Percentiles rank a stretch among this genome's conserved stretches.
These are phyloP conservation scores for Tricholauxania praeusta DNA, from an alignment of 2,888 invertebrate genomes.

Conservation along the genomic window DNA sequence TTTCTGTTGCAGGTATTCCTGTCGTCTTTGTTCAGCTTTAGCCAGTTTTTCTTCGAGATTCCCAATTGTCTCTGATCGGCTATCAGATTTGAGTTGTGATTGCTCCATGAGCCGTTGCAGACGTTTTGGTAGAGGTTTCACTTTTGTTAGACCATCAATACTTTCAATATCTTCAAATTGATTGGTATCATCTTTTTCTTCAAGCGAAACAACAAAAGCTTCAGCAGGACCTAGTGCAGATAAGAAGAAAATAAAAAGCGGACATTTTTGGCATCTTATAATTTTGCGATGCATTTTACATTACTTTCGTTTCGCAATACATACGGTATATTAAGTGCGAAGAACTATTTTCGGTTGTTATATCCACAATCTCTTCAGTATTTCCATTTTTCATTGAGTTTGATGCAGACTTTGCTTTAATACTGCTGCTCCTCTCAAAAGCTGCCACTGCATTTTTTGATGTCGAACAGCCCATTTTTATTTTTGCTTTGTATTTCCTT, in stretches of 20 bases:
- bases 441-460: slow-evolving; percentile 20
- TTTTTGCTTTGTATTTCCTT: not conserved
- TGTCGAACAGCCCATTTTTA: slow-evolving; percentile 24
- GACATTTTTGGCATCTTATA: not conserved
- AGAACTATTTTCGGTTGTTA: too few species aligned
- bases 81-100: slow-evolving; percentile 68
- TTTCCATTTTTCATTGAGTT: not conserved
- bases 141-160: slow-evolving; percentile 55
- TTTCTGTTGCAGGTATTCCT: slow-evolving; percentile 67
- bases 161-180: too few species aligned
- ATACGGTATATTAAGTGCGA: too few species aligned
- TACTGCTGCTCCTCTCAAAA: slow-evolving; percentile 1
- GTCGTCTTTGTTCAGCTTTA: slow-evolving; percentile 78
- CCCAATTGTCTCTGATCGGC: slow-evolving; percentile 69
- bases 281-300: not conserved
- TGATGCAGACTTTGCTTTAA: slow-evolving; percentile 2
- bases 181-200: slow-evolving; percentile 39
- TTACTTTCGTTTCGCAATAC: too few species aligned
- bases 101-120: slow-evolving; percentile 76
- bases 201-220: slow-evolving; percentile 74
- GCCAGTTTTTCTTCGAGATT: slow-evolving; percentile 79
- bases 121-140: slow-evolving; percentile 75
- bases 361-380: not conserved
- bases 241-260: not conserved
- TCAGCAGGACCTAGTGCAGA: slow-evolving; percentile 67